These are phyloP conservation scores for Cariama cristata DNA, from an alignment of 2,113 vertebrate genomes.

Conservation along the genomic window DNA sequence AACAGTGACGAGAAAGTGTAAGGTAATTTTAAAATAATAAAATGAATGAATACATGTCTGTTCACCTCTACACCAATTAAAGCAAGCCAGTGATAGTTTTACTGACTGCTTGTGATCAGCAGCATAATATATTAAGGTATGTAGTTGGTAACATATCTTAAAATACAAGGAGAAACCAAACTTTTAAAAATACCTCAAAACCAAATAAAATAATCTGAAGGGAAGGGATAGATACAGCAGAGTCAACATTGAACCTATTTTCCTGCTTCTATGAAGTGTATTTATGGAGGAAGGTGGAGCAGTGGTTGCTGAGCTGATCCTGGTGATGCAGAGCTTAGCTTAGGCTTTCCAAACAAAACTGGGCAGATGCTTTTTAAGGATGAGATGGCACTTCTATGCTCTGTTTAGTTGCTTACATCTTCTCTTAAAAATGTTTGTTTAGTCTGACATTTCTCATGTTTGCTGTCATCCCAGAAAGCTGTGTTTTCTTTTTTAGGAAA, in stretches of 20 bases:
- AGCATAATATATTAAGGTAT: background rate
- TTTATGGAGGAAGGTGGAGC: background rate
- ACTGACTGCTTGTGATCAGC: background rate
- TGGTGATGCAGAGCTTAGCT: background rate
- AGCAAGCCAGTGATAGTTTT: background rate
- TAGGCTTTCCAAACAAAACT: background rate
- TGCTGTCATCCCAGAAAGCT: slow-evolving; percentile 33
- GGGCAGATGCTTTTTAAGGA: slow-evolving; percentile 12
- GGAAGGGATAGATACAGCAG: background rate
- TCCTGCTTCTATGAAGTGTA: background rate
- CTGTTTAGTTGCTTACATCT: slow-evolving; percentile 34
- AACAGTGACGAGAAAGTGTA: background rate
- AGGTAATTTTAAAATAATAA: background rate
- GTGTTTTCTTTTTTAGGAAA: slow-evolving; percentile 41
- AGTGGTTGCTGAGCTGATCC: background rate
- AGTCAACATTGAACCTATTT: background rate
- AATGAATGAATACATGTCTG: background rate
- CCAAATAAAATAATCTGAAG: background rate
- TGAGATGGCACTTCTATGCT: background rate
- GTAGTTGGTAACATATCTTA: background rate
- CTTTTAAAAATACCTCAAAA: background rate
- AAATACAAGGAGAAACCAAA: background rate
- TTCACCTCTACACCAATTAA: background rate
- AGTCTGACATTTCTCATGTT: slow-evolving; percentile 55
- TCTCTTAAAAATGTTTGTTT: slow-evolving; percentile 63